These are phyloP conservation scores for Periophthalmus modestus DNA, from an alignment of 2,113 vertebrate genomes.

Conservation along the genomic window DNA sequence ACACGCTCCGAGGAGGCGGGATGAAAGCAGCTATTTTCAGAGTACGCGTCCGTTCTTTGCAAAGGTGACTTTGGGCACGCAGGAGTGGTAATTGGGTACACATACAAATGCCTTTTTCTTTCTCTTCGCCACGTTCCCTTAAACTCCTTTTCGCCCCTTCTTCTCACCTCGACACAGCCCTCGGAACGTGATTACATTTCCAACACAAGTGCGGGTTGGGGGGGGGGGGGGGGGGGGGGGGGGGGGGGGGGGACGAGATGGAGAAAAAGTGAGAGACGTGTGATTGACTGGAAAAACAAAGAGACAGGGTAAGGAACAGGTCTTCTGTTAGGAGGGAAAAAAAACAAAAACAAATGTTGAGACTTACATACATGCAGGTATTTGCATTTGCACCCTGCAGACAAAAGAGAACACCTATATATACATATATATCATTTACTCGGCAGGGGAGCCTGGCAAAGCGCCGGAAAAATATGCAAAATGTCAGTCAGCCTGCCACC, in stretches of 20 bases:
- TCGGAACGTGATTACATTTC: slow-evolving; percentile 74
- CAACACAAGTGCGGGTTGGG: slow-evolving; percentile 54
- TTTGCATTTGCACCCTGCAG: slow-evolving; percentile 36
- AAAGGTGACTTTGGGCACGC: slow-evolving; percentile 80
- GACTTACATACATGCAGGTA: slow-evolving; percentile 23
- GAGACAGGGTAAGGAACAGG: slow-evolving; percentile 48
- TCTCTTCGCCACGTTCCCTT: slow-evolving; percentile 56
- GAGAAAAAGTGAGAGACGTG: slow-evolving; percentile 53
- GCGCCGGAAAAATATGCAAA: slow-evolving; percentile 40
- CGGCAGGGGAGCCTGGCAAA: slow-evolving; percentile 38
- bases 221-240: slow-evolving; percentile 21
- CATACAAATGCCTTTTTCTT: slow-evolving; percentile 76
- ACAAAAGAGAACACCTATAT: slow-evolving; percentile 31
- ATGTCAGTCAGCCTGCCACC: slow-evolving; percentile 64
- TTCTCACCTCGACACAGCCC: slow-evolving; percentile 37
- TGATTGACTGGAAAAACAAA: slow-evolving; percentile 70
- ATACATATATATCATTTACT: slow-evolving; percentile 53
- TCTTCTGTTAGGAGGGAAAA: slow-evolving; percentile 21
- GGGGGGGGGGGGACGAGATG: slow-evolving; percentile 30
- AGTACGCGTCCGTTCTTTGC: slow-evolving; percentile 59
- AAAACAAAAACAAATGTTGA: slow-evolving; percentile 14
- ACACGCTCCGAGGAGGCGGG: slow-evolving; percentile 40
- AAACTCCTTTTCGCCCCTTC: slow-evolving; percentile 45
- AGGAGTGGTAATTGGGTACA: slow-evolving; percentile 78
- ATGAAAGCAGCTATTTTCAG: slow-evolving; percentile 74